Evolutionary conservation across 2,113 vertebrate genomes (phyloP).

Genomic region (Chloroceryle aenea): DNA sequence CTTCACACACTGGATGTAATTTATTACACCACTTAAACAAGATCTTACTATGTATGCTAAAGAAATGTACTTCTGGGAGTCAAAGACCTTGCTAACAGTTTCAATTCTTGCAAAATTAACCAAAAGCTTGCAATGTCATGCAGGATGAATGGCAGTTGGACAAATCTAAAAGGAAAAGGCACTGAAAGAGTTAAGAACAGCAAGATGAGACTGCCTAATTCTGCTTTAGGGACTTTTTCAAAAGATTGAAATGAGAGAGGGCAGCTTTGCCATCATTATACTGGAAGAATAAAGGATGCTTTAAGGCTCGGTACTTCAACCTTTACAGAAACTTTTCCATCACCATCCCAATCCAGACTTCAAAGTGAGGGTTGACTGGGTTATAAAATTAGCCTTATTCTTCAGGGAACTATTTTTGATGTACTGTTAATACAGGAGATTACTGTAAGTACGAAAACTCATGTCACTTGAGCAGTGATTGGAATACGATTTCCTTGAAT

Average conservation of each 20-base stretch:
- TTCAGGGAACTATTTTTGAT: constrained; percentile 31
- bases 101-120: neutral
- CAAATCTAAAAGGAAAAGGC: neutral
- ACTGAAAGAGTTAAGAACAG: constrained; percentile 36
- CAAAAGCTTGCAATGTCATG: neutral
- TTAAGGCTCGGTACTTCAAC: constrained; percentile 31
- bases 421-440: constrained; percentile 27
- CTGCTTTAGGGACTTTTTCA: constrained; percentile 18
- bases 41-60: neutral
- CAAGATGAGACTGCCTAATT: constrained; percentile 32
- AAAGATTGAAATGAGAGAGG: constrained; percentile 41
- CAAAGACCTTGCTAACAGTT: neutral
- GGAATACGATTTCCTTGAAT: constrained; percentile 27
- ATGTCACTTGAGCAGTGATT: constrained; percentile 38
- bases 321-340: constrained; percentile 20
- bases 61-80: neutral
- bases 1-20: neutral
- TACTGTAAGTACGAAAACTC: constrained; percentile 47
- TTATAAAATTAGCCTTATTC: constrained; percentile 43
- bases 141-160: neutral
- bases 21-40: neutral
- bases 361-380: constrained; percentile 37
- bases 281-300: constrained; percentile 60
- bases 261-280: constrained; percentile 19
- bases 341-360: constrained; percentile 40